Evolutionary conservation across 1,140 invertebrate species (phyloP), one percentile per base, ranked within the genome.

Genomic region (Drosophila lowei): DNA sequence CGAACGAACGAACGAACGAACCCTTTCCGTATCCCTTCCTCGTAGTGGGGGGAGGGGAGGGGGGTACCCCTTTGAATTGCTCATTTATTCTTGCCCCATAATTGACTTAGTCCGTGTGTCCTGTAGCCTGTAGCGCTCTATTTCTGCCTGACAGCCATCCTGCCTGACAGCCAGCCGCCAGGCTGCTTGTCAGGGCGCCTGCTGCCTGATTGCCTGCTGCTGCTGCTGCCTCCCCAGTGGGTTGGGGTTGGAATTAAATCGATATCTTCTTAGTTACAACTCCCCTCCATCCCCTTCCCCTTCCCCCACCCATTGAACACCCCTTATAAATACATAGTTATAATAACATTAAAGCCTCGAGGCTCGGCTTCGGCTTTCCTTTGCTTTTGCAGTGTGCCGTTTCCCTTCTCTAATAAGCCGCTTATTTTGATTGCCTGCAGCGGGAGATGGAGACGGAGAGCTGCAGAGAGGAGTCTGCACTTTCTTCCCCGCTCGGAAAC

Each of bases 341-440:
- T 79, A 79, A 79, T 79, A 79, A 79, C 57, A 79, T 79, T 79
- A 79, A 75, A 75, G 52, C 49, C 54, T 57, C 9, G 15, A 25
- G 13, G 25, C 5, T n/a, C 6, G 7, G 42, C 58, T 50, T 16
- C 18, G 18, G 18, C 18, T 18, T 44, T 41, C 44, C 55, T 30
- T 8, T 30, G 28, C 30, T 9, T 34, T 28, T 30, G 5, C 23
- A 18, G 18, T 18, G 18, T 28, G 28, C 34, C 34, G 1, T 9
- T 30, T 30, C 30, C 34, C 34, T 38, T 8, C 15, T 28, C 58
- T 60, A 70, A 74, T 79, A 79, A 79, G 70, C 77, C 58, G 78
- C 78, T 81, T 81, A 81, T 73, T 80, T 81, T 77, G 78, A 81
- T 80, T 81, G 78, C 78, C 53, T 53, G 54, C 58, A 56, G 30